Evolutionary conservation across 2,797 vertebrate species (phyloP), one percentile per base, ranked within the genome.

Genomic region (Takifugu ocellatus): DNA sequence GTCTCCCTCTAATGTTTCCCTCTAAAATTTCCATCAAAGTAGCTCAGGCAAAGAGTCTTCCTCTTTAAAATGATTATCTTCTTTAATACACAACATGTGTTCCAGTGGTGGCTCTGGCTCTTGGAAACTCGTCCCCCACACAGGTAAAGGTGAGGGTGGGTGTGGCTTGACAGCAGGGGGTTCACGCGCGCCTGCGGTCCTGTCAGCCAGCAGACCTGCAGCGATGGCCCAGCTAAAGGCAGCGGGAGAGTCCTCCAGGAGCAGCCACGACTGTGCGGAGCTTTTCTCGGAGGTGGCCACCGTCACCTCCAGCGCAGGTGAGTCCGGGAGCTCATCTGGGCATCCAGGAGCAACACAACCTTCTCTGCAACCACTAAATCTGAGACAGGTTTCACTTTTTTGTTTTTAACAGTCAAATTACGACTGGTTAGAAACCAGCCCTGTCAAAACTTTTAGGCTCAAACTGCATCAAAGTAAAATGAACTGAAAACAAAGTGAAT

Each of bases 271-370:
- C 58, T 88, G 79, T 72, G 59, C 74, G 5, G 84, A 91, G 6
- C 51, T 88, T 26, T 91, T 84, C 70, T 82, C 90, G 2, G 90
- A 92, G 10, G 76, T 86, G 77, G 83, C 80, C 1, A 85, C 87
- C 0, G 90, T 92, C 68, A 92, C 86, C 86, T 91, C 91, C 70
- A 92, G 82, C 0, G 88, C 85, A 86, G 91, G 91, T 92, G 78
- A 87, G 88, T 72, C 31, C 0, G 29, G 43, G 2, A 54, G 26
- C 2, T 11, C 11, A 25, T 3, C 17, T 11, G 3, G 25, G 44
- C 15, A n/a, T n/a, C 44, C 44, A 17, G 21, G 15, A 24, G 17
- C 2, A 11, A 10, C 2, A 8, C 21, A 21, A 9, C 17, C 2
- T 47, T 17, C 29, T 2, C 3, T 31, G 9, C 29, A 31, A 31